These are phyloP conservation scores for Spisula subtruncata DNA, from an alignment of 2,888 invertebrate genomes.

Conservation along the genomic window DNA sequence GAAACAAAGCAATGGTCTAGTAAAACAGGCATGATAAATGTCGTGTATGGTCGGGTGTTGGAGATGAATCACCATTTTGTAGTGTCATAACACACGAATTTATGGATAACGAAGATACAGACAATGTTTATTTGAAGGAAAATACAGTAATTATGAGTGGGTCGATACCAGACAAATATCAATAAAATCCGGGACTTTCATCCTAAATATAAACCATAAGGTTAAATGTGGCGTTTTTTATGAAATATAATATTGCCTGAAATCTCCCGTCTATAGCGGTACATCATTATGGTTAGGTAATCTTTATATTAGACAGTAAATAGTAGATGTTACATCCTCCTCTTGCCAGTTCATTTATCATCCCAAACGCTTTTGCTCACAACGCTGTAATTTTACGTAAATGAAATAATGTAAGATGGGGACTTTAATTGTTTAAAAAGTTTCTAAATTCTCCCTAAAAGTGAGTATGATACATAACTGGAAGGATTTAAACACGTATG, in stretches of 20 bases:
- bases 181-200: conserved; percentile 10
- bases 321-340: not conserved
- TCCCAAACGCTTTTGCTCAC: not conserved
- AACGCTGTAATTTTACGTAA: conserved; percentile 2
- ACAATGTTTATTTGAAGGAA: not conserved
- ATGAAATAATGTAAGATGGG: not conserved
- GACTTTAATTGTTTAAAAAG: not conserved
- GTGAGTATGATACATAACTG: not conserved
- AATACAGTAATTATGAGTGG: not conserved
- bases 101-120: conserved; percentile 1
- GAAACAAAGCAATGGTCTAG: not conserved
- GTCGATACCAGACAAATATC: conserved; percentile 17
- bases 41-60: not conserved
- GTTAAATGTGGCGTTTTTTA: conserved; percentile 12
- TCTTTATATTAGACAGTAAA: conserved; percentile 23
- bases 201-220: conserved; percentile 7
- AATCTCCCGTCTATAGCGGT: not conserved
- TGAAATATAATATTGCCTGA: conserved; percentile 1
- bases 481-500: not conserved
- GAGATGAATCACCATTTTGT: conserved; percentile 14
- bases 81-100: not conserved
- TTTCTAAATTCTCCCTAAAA: not conserved
- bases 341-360: not conserved
- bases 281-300: not conserved
- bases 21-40: conserved; percentile 25